Evolutionary conservation across 37 sponge, comb jelly and placozoan species (phyloP), one percentile per base, ranked within the genome.

Genomic region (Ianthella basta): DNA sequence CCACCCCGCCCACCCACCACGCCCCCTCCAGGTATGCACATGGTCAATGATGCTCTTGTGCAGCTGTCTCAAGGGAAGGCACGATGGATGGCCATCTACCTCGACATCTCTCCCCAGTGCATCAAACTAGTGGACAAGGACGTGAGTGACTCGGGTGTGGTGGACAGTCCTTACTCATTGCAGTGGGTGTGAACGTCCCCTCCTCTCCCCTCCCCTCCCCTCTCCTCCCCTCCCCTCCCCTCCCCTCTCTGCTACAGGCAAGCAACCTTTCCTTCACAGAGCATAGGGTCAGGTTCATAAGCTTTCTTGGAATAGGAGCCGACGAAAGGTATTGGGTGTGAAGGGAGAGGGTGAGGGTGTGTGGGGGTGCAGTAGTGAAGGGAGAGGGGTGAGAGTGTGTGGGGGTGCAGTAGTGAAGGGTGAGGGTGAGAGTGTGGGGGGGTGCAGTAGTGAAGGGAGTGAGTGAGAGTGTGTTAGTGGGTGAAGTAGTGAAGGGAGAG

Each of bases 31-130:
- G 79, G 93, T 78, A 59, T 94, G 94, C 85, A 83, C 89, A 24
- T 92, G 92, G 82, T 97, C 90, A 72, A 89, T 92, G 82, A 64
- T 18, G 65, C 82, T 33, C 37, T 64, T 5, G n/a, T 50, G 15
- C 27, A 64, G 41, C 60, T 64, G 61, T 8, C 37, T 15, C 21
- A 20, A 5, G 82, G 16, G 39, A 81, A n/a, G 37, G 23, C 60
- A 18, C 19, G 57, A 24, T 60, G 82, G 63, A 81, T 64, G 65
- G 65, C 19, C 12, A n/a, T 64, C 20, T 63, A 29, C 82, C 23
- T 60, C 34, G 82, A 81, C 25, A 81, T 64, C 61, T 64, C 82
- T 4, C 78, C 78, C 6, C 78, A 75, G 53, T 75, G 54, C 38
- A 41, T 75, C 21, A 30, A 44, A 30, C 44, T 75, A 10, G 53